Conservation (phyloP, 2,797 vertebrate genomes). For the Crenuchus spilurus region DNA sequence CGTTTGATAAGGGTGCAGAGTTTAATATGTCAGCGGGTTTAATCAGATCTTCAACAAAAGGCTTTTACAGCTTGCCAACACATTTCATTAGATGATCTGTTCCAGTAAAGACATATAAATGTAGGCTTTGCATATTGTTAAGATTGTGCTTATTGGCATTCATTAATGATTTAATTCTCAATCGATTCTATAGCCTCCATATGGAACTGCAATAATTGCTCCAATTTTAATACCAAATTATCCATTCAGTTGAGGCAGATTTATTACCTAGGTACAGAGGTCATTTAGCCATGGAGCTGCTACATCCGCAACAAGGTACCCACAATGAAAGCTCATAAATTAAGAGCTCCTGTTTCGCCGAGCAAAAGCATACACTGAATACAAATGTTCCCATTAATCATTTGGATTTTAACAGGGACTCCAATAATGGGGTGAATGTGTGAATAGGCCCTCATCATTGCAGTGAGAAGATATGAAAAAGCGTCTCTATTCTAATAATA, state of each 20-base stretch:
- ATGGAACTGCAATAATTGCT: slow-evolving; percentile 68
- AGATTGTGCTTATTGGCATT: slow-evolving; percentile 17
- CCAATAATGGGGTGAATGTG: slow-evolving; percentile 57
- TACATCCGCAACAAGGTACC: slow-evolving; percentile 69
- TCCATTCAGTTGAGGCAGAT: slow-evolving; percentile 68
- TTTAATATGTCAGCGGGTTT: slow-evolving; percentile 35
- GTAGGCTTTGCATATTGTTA: slow-evolving; percentile 25
- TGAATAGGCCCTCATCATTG: slow-evolving; percentile 74
- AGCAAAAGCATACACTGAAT: slow-evolving; percentile 66
- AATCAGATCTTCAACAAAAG: slow-evolving; percentile 11
- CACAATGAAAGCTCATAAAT: slow-evolving; percentile 81
- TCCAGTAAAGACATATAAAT: slow-evolving; percentile 26
- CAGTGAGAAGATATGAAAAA: slow-evolving; percentile 58
- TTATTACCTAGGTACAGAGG: slow-evolving; percentile 72
- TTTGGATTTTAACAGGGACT: slow-evolving; percentile 70
- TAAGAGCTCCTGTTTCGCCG: slow-evolving; percentile 77
- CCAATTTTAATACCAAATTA: slow-evolving; percentile 74
- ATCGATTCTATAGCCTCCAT: slow-evolving; percentile 58
- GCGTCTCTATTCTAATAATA: slow-evolving; percentile 15
- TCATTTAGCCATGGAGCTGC: slow-evolving; percentile 71
- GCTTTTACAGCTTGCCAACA: slow-evolving; percentile 1
- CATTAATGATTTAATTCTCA: slow-evolving; percentile 45
- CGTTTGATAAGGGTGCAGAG: slow-evolving; percentile 53
- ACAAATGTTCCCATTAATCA: slow-evolving; percentile 75
- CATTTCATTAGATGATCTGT: slow-evolving; percentile 14